Evolutionary conservation across 2,888 invertebrate species (phyloP).

Genomic region (Eupithecia pulchellata): DNA sequence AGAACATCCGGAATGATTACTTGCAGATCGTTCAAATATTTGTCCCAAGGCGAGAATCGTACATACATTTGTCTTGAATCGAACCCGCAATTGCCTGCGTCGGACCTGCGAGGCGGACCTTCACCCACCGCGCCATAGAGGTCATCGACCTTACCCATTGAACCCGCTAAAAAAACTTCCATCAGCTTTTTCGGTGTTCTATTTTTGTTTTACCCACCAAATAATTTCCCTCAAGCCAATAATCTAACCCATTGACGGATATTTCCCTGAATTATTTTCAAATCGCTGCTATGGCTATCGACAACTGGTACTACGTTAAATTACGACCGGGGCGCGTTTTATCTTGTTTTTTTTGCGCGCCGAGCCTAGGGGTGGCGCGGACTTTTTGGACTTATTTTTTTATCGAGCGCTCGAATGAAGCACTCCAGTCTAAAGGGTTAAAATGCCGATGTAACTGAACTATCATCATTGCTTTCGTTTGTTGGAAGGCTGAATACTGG

Average conservation of each 20-base stretch:
- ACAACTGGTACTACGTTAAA: slow-evolving; percentile 81
- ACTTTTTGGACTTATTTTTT: slow-evolving; percentile 69
- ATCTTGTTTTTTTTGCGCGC: slow-evolving; percentile 74
- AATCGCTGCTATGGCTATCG: slow-evolving; percentile 65
- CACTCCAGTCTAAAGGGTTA: slow-evolving; percentile 71
- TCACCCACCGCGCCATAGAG: no score
- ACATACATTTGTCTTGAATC: no score
- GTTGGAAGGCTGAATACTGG: neutral
- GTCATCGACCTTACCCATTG: neutral
- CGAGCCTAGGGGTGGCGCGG: slow-evolving; percentile 79
- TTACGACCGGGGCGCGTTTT: slow-evolving; percentile 79
- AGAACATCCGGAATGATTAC: no score
- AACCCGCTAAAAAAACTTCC: neutral
- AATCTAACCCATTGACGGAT: slow-evolving; percentile 31
- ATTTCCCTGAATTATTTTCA: slow-evolving; percentile 28
- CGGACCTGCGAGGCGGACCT: no score
- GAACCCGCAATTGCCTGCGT: no score
- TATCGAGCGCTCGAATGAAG: slow-evolving; percentile 66
- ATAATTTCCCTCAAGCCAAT: slow-evolving; percentile 5
- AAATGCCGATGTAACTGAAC: slow-evolving; percentile 66
- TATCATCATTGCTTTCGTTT: slow-evolving; percentile 31
- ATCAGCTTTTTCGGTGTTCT: neutral
- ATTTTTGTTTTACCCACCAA: neutral
- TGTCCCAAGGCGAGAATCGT: no score
- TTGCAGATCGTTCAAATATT: no score